Base-by-base conservation (phyloP, 92 coral and sea anemone species). In the Epizoanthus ramosus region DNA sequence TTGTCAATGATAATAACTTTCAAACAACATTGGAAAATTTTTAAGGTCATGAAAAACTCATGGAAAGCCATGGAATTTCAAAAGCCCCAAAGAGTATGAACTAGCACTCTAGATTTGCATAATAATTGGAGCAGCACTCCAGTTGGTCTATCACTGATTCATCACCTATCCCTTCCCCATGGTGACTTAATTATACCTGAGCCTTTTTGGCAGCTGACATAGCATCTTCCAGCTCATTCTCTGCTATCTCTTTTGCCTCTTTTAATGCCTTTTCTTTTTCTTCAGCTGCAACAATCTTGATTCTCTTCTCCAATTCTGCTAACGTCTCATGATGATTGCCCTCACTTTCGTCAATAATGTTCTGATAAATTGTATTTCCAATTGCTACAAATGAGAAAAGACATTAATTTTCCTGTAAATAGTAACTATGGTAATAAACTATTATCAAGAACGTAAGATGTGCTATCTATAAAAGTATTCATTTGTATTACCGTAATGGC, bases 161-260 rank as follows among this genome's bases (percentile, higher is more conserved):
- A 37, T 37, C 6, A 37, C 43, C 39, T 43, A 3, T 7, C 50
- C 5, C 53, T 8, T 9, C 53, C 53, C 53, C 53, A 5, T 45
- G 53, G 53, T 45, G 54, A 47, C 2, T n/a, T n/a, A 63, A 24
- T 2, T 52, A 17, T 67, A 96, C 99, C 92, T 96, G 97, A 35
- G 97, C 92, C 67, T 96, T 96, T 74, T 90, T 96, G 1, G 98
- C 98, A 88, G 94, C 88, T 41, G 85, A 83, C 90, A 88, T 88
- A 8, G 93, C 90, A 80, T 85, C 88, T 64, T 90, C 94, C 68
- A 93, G 85, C 67, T 96, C 98, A 57, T 80, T 68, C 87, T 96
- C 98, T n/a, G 97, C 96, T 14, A 81, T 84, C 81, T 92, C 92
- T 77, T 87, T 90, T 4, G 93, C 93, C 88, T 90, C 94, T 79